Conservation (phyloP, 2,113 vertebrate genomes). For the Phrynosoma blainvillii region DNA sequence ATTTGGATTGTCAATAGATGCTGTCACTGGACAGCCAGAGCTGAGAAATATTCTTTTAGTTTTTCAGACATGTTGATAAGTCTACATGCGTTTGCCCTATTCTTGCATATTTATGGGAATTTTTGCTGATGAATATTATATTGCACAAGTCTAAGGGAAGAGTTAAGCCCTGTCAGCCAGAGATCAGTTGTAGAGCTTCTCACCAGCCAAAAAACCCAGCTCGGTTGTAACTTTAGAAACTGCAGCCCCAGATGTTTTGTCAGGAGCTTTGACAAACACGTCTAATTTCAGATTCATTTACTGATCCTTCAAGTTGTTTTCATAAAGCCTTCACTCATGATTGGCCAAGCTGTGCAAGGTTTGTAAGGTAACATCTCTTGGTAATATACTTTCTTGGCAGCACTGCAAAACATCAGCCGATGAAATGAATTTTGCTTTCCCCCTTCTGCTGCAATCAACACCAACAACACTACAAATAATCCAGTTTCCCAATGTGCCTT, state of each 20-base stretch:
- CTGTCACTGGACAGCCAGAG: too few relatives aligned
- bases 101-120: background rate
- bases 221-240: background rate
- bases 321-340: slow-evolving; percentile 40
- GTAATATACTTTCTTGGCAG: slow-evolving; percentile 38
- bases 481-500: background rate
- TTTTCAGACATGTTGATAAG: background rate
- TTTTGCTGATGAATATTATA: background rate
- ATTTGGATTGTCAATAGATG: too few relatives aligned
- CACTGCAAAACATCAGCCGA: slow-evolving; percentile 34
- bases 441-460: slow-evolving; percentile 23
- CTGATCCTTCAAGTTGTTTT: slow-evolving; percentile 48
- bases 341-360: slow-evolving; percentile 38
- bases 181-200: background rate
- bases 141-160: background rate
- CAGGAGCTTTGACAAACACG: background rate
- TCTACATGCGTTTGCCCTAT: background rate
- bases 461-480: background rate
- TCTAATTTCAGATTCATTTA: slow-evolving; percentile 54
- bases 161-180: background rate
- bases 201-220: background rate
- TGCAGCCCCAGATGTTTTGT: background rate
- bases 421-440: slow-evolving; percentile 24
- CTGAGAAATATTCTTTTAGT: background rate
- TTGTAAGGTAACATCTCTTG: slow-evolving; percentile 51